phyloP scores from a whole-genome alignment of 2,888 invertebrate species.

The Xestobium rufovillosum region DNA sequence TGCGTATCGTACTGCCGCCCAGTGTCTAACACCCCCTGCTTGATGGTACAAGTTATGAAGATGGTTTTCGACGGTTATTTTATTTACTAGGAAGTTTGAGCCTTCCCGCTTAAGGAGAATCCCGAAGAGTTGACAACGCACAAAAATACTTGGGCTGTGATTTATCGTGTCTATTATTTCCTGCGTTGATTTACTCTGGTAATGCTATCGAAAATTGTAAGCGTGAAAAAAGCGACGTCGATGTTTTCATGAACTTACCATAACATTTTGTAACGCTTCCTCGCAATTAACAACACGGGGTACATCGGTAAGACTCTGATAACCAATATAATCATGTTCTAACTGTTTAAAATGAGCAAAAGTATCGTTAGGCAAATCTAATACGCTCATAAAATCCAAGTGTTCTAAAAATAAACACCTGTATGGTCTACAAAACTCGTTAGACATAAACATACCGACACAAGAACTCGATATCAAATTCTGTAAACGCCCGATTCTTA shows the following conservation, averaged over 20 bases:
- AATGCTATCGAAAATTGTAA: conserved; percentile 43
- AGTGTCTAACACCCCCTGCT: conserved; percentile 79
- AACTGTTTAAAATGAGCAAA: conserved; percentile 83
- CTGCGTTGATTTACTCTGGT: conserved; percentile 56
- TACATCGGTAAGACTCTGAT: conserved; percentile 92
- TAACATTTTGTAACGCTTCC: conserved; percentile 50
- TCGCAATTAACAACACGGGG: conserved; percentile 71
- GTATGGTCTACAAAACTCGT: too few relatives aligned
- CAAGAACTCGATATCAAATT: conserved; percentile 98
- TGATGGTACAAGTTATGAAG: conserved; percentile 68
- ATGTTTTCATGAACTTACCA: conserved; percentile 25
- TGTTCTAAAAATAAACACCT: conserved; percentile 64
- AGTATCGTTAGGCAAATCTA: conserved; percentile 60
- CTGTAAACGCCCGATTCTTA: conserved; percentile 87
- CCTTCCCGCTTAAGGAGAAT: conserved; percentile 77
- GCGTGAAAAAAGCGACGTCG: conserved; percentile 5
- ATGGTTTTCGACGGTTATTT: conserved; percentile 57
- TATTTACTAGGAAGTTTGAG: conserved; percentile 62
- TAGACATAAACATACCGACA: conserved; percentile 61
- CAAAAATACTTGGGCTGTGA: conserved; percentile 64
- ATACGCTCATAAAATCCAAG: conserved; percentile 90
- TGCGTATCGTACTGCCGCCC: conserved; percentile 92
- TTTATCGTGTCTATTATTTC: conserved; percentile 70
- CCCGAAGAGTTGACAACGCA: conserved; percentile 77
- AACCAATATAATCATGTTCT: conserved; percentile 86